phyloP scores from a whole-genome alignment of 2,113 vertebrate species.

The Planiliza haematocheilus region DNA sequence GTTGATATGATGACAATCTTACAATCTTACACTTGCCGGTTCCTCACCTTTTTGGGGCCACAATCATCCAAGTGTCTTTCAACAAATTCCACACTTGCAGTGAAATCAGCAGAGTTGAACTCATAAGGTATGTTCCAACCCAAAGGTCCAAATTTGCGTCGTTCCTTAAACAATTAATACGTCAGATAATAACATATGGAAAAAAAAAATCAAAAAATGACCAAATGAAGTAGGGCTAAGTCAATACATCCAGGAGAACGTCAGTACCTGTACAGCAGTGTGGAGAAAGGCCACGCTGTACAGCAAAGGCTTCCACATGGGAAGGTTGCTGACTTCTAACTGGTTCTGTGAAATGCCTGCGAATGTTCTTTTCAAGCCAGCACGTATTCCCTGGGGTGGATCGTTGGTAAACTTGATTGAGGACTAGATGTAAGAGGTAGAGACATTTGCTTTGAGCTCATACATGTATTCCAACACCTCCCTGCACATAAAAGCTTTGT shows the following conservation, averaged over 20 bases:
- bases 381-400: constrained; percentile 89
- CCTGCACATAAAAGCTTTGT: constrained; percentile 1
- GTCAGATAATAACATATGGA: neutral
- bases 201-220: neutral
- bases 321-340: constrained; percentile 83
- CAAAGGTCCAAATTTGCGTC: constrained; percentile 86
- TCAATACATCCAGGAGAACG: neutral
- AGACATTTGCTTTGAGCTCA: constrained; percentile 1
- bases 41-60: constrained; percentile 84
- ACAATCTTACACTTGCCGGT: rapidly evolving
- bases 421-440: constrained; percentile 36
- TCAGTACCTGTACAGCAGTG: constrained; percentile 84
- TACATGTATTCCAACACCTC: neutral
- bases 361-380: constrained; percentile 89
- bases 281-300: constrained; percentile 91
- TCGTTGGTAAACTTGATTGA: constrained; percentile 90
- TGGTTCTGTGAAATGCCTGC: constrained; percentile 88
- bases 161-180: constrained; percentile 72
- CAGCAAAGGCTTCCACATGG: constrained; percentile 88
- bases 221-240: neutral
- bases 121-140: constrained; percentile 90
- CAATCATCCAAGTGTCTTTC: constrained; percentile 89
- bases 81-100: constrained; percentile 88
- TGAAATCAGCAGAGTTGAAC: constrained; percentile 85
- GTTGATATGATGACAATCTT: neutral